Evolutionary conservation across 2,888 invertebrate species (phyloP), one percentile per base, ranked within the genome.

Genomic region (Carabus problematicus): DNA sequence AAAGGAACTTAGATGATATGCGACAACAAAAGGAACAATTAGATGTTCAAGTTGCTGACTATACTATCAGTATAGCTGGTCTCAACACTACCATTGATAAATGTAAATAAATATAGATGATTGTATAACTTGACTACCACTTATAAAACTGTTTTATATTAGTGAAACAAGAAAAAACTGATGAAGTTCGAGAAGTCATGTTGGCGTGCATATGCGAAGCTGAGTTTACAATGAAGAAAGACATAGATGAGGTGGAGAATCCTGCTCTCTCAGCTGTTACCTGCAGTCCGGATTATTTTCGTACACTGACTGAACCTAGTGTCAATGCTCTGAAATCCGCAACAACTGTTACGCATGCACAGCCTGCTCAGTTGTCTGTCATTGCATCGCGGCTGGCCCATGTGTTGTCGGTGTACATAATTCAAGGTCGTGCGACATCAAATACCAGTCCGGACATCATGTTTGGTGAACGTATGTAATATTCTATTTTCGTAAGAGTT

Each of bases 371-470:
- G 8, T 71, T 81, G 18, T 73, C 81, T 8, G 82, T 81, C 42
- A 78, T 78, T 72, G 80, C 87, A 14, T 84, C 83, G 73, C 81
- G 82, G 70, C 83, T 87, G 70, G 84, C 87, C 4, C 88, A 90
- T 78, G 81, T 84, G 59, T 79, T 89, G 59, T 84, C 88, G 3
- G 85, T 86, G 61, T 86, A 87, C 76, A 84, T 92, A 72, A 82
- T 91, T 58, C 88, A 90, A 74, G 92, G 91, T n/a, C 89, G 90
- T 79, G 90, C 91, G 1, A 91, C 91, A 8, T 89, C 91, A 2
- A 92, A 92, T 79, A 89, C 89, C 0, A 89, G 91, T 54, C 88
- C 90, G 29, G 90, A 89, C 76, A 88, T 89, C 72, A 84, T 85
- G 64, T 85, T 86, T 76, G 88, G 88, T 18, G 89, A 89, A 79